Evolutionary conservation across 2,888 invertebrate genomes (phyloP), one percentile per base, ranked within the genome.

Genomic region (Zaprionus lineosus): DNA sequence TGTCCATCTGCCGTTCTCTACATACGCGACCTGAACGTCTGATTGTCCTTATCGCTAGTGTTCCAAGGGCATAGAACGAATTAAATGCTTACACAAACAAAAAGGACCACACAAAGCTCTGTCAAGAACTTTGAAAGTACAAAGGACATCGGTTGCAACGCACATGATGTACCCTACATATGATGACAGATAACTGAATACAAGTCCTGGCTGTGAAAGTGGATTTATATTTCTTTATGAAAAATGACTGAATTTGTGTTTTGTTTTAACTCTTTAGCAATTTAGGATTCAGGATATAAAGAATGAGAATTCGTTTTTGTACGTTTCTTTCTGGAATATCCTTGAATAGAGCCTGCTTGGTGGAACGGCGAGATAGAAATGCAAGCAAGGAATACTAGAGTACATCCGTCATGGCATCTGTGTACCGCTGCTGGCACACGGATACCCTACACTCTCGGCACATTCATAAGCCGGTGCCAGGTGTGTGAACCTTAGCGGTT

Each of bases 401-500:
- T 34, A 55, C 41, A 57, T 37, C 24, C 36, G 41, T 18, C n/a
- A 2, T 40, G 26, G 26, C 24, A 57, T 44, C 33, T 57, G 40
- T 18, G 26, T 34, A 34, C 2, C 18, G 21, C 15, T 5, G 9
- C 14, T 29, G 31, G 18, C 43, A 33, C 43, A 41, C 57, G 56
- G n/a, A 41, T 26, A 26, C 9, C 33, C 18, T 7, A 48, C 37
- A 51, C 46, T 47, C 56, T 19, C 44, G 19, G 64, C 48, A 61
- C 61, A 52, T 53, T 62, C 62, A 55, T 53, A 46, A 61, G 71
- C 43, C 37, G 43, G 52, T 28, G 46, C 34, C 71, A 81, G 78
- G 76, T 77, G 83, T 75, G 79, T 70, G 58, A 76, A 58, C 61
- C 74, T 82, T 72, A 50, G 73, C 76, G 83, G 79, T 57, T 67